Evolutionary conservation across 2,888 invertebrate species (phyloP).

Genomic region (Dicranocentrus wangi): DNA sequence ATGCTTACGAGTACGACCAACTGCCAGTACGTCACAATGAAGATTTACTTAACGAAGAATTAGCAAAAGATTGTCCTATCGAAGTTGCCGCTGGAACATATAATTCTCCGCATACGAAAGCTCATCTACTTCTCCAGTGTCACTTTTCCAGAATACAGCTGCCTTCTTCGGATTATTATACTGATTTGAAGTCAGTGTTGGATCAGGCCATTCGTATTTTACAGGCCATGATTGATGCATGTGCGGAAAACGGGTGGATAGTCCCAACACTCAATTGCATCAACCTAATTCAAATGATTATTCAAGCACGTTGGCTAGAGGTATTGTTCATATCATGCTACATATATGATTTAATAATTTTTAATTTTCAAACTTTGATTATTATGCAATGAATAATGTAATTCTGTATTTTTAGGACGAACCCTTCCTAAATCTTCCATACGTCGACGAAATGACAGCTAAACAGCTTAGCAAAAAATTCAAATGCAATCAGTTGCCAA

Average conservation of each 20-base stretch:
- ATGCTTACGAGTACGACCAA: conserved; percentile 90
- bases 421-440: conserved; percentile 85
- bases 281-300: conserved; percentile 88
- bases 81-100: conserved; percentile 83
- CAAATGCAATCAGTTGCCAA: conserved; percentile 64
- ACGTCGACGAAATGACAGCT: conserved; percentile 80
- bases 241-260: conserved; percentile 93
- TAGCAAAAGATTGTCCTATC: conserved; percentile 85
- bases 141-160: conserved; percentile 89
- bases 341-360: conserved; percentile 2
- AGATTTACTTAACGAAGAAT: conserved; percentile 90
- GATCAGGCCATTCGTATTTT: conserved; percentile 96
- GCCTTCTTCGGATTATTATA: conserved; percentile 94
- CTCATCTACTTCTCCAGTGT: conserved; percentile 93
- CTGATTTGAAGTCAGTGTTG: conserved; percentile 96
- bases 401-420: conserved; percentile 77
- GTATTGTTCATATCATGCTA: conserved; percentile 72
- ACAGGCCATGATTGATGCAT: conserved; percentile 97
- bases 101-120: conserved; percentile 95
- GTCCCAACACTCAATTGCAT: conserved; percentile 85
- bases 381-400: neutral
- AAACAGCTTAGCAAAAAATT: conserved; percentile 58
- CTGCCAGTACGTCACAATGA: conserved; percentile 99
- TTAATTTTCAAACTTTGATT: conserved; percentile 19
- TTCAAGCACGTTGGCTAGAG: conserved; percentile 91